phyloP scores from a whole-genome alignment of 2,797 vertebrate species.

The Astyanax mexicanus region DNA sequence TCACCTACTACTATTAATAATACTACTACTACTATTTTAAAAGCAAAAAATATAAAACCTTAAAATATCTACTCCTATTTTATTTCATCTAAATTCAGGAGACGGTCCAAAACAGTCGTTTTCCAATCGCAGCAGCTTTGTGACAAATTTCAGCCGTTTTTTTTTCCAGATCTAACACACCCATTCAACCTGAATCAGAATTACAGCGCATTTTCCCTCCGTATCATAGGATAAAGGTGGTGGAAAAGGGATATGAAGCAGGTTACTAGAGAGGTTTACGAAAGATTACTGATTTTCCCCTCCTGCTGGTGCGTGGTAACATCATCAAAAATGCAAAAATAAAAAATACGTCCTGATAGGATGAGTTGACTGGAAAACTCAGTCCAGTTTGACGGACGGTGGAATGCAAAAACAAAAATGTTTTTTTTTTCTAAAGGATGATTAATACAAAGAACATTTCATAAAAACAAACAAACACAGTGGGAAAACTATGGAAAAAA shows the following conservation, averaged over 20 bases:
- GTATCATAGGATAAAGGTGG: not conserved
- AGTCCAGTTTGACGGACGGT: too few species aligned
- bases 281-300: too few species aligned
- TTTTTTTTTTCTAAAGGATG: too few species aligned
- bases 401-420: not conserved
- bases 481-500: too few species aligned
- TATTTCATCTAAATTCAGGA: not conserved
- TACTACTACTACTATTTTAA: not conserved
- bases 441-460: too few species aligned
- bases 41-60: constrained; percentile 4
- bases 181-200: not conserved
- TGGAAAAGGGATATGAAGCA: too few species aligned
- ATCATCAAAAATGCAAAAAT: not conserved
- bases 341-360: too few species aligned
- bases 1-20: constrained; percentile 50
- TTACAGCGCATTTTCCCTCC: not conserved
- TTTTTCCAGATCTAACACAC: not conserved
- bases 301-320: not conserved
- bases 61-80: not conserved
- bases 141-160: not conserved
- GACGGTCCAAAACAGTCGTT: not conserved
- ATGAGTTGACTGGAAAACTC: too few species aligned
- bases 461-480: too few species aligned
- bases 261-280: too few species aligned
- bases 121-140: not conserved